Percentiles rank a stretch among this genome's conserved stretches.
These are phyloP conservation scores for Mechanitis messenoides DNA, from an alignment of 2,888 invertebrate species.

Conservation along the genomic window DNA sequence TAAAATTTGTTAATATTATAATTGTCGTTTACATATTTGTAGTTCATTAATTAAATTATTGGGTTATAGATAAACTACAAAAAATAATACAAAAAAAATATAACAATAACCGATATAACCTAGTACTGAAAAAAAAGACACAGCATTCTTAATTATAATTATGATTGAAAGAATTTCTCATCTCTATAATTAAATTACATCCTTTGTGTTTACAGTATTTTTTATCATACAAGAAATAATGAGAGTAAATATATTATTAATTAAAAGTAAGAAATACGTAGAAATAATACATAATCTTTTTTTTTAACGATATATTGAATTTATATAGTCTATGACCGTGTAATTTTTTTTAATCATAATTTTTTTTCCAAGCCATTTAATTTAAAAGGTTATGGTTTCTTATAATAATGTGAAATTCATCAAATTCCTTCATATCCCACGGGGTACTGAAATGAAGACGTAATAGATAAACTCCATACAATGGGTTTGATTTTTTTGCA, in stretches of 20 bases:
- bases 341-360: constrained; percentile 1
- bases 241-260: neutral
- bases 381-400: constrained; percentile 24
- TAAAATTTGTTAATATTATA: too few relatives aligned
- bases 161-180: neutral
- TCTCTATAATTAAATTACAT: neutral
- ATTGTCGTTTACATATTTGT: too few relatives aligned
- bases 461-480: constrained; percentile 57
- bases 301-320: too few relatives aligned
- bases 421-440: constrained; percentile 59
- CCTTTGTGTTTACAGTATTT: neutral
- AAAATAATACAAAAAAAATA: too few relatives aligned
- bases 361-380: constrained; percentile 9
- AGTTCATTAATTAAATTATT: too few relatives aligned
- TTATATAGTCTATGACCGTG: too few relatives aligned
- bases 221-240: neutral
- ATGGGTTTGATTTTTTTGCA: constrained; percentile 47
- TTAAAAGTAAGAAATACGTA: neutral
- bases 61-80: too few relatives aligned
- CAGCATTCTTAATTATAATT: constrained; percentile 2
- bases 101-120: neutral
- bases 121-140: constrained; percentile 2
- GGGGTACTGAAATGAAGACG: constrained; percentile 63
- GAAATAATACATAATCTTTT: too few relatives aligned
- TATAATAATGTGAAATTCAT: constrained; percentile 40